Base-by-base conservation (phyloP, 2,797 vertebrate genomes). In the Pangasius krempfi region DNA sequence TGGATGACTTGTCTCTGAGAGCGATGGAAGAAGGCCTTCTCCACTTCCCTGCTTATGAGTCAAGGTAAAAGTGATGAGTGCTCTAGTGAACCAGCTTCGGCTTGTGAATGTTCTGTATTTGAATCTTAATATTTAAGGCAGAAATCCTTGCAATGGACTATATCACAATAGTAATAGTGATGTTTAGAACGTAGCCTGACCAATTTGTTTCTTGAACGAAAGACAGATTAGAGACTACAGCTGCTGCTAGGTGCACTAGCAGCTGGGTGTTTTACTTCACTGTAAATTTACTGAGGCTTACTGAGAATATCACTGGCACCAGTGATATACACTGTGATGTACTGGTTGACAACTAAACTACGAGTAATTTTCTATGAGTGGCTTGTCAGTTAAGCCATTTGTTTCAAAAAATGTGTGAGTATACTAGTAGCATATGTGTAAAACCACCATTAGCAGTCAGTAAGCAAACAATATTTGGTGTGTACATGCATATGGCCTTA, bases 1-100 rank as follows among this genome's bases (percentile, higher is more conserved):
- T 97, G 0, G 97, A 96, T 30, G 97, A 98, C 93, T 94, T 98
- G 90, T 95, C 96, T 91, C 95, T 98, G 84, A 96, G 96, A 52
- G 96, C 96, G 75, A 94, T 98, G 93, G 98, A 99, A 89, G 97
- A 98, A 87, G 97, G 97, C 88, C 95, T 97, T 60, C 96, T 97
- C 80, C 96, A 93, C 76, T 90, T 90, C 68, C 89, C 89, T 40
- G 73, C 82, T 13, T 89, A 85, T 62, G 89, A 87, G 73, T 87
- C 89, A 56, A 87, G 86, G 89, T 90, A 87, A 80, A 64, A 25
- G 13, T 22, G 8, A 66, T 6, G 40, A 37, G 33, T 4, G 44
- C 13, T 60, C 2, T 18, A 47, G 20, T 33, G 13, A 50, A 76
- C 78, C 47, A 27, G 5, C 14, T 64, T 7, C 5, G 47, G 44